Evolutionary conservation across 2,113 vertebrate genomes (phyloP), one percentile per base, ranked within the genome.

Genomic region (Cebidichthys violaceus): DNA sequence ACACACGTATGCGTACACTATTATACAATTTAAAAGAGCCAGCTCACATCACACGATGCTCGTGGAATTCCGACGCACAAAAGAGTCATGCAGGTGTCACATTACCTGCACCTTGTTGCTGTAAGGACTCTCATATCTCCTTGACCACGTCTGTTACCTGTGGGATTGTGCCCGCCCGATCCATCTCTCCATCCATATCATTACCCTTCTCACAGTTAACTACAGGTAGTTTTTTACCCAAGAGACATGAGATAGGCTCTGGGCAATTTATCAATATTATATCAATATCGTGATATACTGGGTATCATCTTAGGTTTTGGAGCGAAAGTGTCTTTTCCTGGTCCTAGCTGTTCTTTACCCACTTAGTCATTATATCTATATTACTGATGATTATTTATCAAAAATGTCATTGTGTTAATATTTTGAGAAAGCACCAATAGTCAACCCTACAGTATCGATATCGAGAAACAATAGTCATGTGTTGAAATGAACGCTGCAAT

Each of bases 31-130:
- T 41, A 45, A 43, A 50, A n/a, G 35, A 68, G 37, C 24, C 50
- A 2, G 7, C 62, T 52, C 24, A 54, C 6, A 55, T 76, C 18
- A 33, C 39, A 68, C 6, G 13, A 61, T 24, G 31, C 5, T 3
- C 13, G 37, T 0, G 1, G 50, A 54, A 47, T 45, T 84, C 66
- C 37, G 37, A 64, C 43, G 67, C 0, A 2, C 61, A 1, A 70
- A 37, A 70, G n/a, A 41, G n/a, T 45, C 31, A 41, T 54, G 24
- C 14, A 17, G 13, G 9, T 15, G 47, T 55, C 70, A 82, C 55
- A n/a, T 79, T 71, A 86, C 69, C 57, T 9, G 27, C 33, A 54
- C 35, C 22, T 41, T 1, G 35, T 80, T 81, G 62, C 82, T 60
- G 71, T 9, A 33, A 61, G 15, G 2, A 84, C 69, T 78, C 13